Percentiles rank a stretch among this genome's conserved stretches.
These are phyloP conservation scores for Pyrochroa serraticornis DNA, from an alignment of 2,888 invertebrate species.

Conservation along the genomic window DNA sequence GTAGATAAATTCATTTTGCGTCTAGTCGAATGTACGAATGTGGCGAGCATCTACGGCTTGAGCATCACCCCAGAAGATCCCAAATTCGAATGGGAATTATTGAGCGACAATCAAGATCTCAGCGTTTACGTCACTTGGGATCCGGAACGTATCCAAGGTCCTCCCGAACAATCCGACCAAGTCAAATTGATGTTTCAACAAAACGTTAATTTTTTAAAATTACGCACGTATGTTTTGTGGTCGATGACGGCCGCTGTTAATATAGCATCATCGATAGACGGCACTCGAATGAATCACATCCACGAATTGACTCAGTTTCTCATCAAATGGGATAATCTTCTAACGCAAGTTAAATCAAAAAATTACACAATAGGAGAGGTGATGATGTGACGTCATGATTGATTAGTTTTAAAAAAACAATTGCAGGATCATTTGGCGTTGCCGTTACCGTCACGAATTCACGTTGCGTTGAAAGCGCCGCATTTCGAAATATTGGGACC, in stretches of 20 bases:
- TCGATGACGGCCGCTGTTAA: conserved; percentile 44
- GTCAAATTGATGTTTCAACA: conserved; percentile 47
- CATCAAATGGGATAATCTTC: conserved; percentile 46
- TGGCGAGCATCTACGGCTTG: conserved; percentile 63
- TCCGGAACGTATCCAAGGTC: conserved; percentile 59
- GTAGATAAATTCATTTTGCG: conserved; percentile 74
- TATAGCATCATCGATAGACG: conserved; percentile 48
- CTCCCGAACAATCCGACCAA: conserved; percentile 54
- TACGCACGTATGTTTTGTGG: conserved; percentile 47
- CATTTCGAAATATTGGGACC: conserved; percentile 46
- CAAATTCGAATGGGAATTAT: conserved; percentile 64
- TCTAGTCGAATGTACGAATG: conserved; percentile 63
- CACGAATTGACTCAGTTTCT: conserved; percentile 40
- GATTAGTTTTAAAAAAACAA: not conserved
- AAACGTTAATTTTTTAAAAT: conserved; percentile 49
- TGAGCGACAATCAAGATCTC: conserved; percentile 80
- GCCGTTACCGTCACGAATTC: conserved; percentile 52
- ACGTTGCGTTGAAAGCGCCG: conserved; percentile 45
- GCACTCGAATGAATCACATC: conserved; percentile 44
- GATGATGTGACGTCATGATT: not conserved
- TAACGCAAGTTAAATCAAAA: conserved; percentile 24
- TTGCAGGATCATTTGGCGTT: conserved; percentile 47
- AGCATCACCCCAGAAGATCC: conserved; percentile 66
- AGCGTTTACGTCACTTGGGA: conserved; percentile 75
- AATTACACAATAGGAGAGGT: conserved; percentile 37